Evolutionary conservation across 2,888 invertebrate genomes (phyloP).

Genomic region (Sinodicranocentrus sp.): DNA sequence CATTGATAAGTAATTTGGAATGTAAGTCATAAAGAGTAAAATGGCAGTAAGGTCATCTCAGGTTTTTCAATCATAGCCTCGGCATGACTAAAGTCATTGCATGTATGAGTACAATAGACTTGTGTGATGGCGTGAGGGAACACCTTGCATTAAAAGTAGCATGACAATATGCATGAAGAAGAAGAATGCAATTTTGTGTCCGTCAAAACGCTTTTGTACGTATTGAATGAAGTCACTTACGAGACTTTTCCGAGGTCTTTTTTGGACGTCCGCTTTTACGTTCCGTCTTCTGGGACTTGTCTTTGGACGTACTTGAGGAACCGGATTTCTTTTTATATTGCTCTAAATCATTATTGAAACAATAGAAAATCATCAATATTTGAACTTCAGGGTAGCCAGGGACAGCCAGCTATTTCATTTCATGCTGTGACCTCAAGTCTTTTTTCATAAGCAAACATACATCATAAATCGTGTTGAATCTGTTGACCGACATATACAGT

Average conservation of each 20-base stretch:
- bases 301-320: constrained; percentile 37
- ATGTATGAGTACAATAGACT: no score
- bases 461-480: constrained; percentile 98
- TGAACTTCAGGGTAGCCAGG: background rate
- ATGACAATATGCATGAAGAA: background rate
- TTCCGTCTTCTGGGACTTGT: constrained; percentile 55
- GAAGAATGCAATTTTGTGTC: background rate
- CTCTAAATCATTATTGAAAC: constrained; percentile 80
- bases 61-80: no score
- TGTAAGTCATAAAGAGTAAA: no score
- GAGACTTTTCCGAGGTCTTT: constrained; percentile 61
- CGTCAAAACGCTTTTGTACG: background rate
- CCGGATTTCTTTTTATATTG: constrained; percentile 79
- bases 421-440: constrained; percentile 10
- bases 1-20: no score
- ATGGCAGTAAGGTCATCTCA: no score
- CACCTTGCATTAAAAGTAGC: no score
- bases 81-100: no score
- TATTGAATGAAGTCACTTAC: constrained; percentile 30
- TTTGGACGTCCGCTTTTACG: constrained; percentile 68
- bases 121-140: no score
- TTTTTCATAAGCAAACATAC: constrained; percentile 80
- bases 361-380: background rate
- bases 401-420: background rate
- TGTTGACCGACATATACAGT: constrained; percentile 96